A percentile compares a stretch with the other conserved stretches of the same genome.
phyloP scores from a whole-genome alignment of 2,113 vertebrate genomes.

The Paedocypris sp. region DNA sequence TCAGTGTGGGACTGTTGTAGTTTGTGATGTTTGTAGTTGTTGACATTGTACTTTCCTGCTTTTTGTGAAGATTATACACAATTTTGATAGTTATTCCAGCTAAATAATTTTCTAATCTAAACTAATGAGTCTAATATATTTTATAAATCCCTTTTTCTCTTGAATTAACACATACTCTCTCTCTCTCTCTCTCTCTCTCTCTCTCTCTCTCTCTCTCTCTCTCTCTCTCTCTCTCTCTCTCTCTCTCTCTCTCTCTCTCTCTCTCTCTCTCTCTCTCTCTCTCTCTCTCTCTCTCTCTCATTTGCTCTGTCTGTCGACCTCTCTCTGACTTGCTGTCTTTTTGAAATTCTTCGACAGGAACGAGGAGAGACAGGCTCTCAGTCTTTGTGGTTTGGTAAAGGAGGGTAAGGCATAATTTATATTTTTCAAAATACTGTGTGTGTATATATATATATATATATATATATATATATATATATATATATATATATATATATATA shows the following conservation, averaged over 20 bases:
- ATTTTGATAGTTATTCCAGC: too few species aligned
- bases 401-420: conserved; percentile 70
- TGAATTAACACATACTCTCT: too few species aligned
- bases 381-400: conserved; percentile 91
- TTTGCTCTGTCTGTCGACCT: conserved; percentile 4
- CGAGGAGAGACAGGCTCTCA: conserved; percentile 78
- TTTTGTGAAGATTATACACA: too few species aligned
- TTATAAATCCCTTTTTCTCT: too few species aligned
- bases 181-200: not conserved
- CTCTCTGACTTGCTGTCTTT: conserved; percentile 2
- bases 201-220: not conserved
- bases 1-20: too few species aligned
- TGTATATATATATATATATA: too few species aligned
- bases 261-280: not conserved
- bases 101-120: too few species aligned
- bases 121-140: too few species aligned
- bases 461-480: too few species aligned
- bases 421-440: not conserved
- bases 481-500: too few species aligned
- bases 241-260: not conserved
- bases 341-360: conserved; percentile 61
- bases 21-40: too few species aligned
- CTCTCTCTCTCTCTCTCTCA: not conserved
- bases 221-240: not conserved
- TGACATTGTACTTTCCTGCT: too few species aligned